Evolutionary conservation across 2,888 invertebrate species (phyloP), one percentile per base, ranked within the genome.

Genomic region (Metellina segmentata): DNA sequence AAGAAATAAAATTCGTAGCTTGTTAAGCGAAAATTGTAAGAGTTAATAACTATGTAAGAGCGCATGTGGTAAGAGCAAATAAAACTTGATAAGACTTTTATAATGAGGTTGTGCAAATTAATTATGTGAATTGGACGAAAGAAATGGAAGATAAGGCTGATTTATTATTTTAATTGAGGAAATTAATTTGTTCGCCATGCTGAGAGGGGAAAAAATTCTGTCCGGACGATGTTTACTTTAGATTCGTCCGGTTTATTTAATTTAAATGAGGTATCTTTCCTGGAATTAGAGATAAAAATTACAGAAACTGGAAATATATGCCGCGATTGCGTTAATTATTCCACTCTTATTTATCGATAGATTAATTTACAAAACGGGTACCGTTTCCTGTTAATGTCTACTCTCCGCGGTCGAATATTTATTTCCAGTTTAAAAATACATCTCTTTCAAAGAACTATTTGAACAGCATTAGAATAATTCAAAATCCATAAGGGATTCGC

Each of bases 1-100:
- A 90, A 85, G 83, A 90, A 90, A 90, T 90, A 77, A 85, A 90
- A 85, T 90, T 90, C 85, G 83, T 49, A 53, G 83, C 89, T 90
- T 90, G 89, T 90, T 90, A 90, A 90, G 81, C 69, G 34, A 83
- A 78, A 83, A 83, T 72, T 78, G 85, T 71, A 52, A 48, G 72
- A 81, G 53, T 87, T 61, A 87, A 81, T 88, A 88, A 85, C 75
- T 75, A 20, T 85, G 74, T 88, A 88, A 85, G 61, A 48, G 75
- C 51, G 69, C 11, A 51, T 34, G 79, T n/a, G n/a, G 34, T 34
- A 81, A 48, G 78, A n/a, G 52, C 74, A 88, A 81, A 88, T 81
- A 81, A 81, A 81, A 85, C 34, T 71, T 90, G 85, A 83, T 83
- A 69, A 81, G 89, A 79, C 89, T 85, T 90, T 79, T 83, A 79